Evolutionary conservation across 2,888 invertebrate species (phyloP).

Genomic region (Mythimna impura): DNA sequence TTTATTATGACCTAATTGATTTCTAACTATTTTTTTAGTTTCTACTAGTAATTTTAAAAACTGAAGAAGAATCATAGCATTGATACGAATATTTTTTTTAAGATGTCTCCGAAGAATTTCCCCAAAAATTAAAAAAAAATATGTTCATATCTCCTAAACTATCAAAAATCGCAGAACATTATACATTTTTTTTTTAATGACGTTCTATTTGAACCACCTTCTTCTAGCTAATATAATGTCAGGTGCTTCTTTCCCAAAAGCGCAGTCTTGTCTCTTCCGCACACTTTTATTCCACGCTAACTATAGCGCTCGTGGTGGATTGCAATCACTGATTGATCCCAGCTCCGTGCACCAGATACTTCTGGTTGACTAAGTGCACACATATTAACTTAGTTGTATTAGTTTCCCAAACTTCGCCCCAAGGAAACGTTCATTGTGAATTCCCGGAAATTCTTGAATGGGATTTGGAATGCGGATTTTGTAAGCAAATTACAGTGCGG

Average conservation of each 20-base stretch:
- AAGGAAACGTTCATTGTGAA: constrained; percentile 33
- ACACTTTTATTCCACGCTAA: constrained; percentile 10
- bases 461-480: constrained; percentile 34
- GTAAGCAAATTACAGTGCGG: constrained; percentile 36
- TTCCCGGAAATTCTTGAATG: constrained; percentile 48
- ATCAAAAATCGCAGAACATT: too few species aligned
- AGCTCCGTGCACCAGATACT: constrained; percentile 48
- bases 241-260: background rate
- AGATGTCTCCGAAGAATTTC: too few species aligned
- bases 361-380: constrained; percentile 48
- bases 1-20: too few species aligned
- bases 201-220: too few species aligned
- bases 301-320: constrained; percentile 27
- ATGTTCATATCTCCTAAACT: too few species aligned
- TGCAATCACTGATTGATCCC: constrained; percentile 62
- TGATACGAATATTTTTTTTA: too few species aligned
- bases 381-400: constrained; percentile 50
- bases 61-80: too few species aligned
- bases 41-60: too few species aligned
- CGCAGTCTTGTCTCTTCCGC: constrained; percentile 21
- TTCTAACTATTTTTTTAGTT: too few species aligned
- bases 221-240: background rate
- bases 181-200: too few species aligned
- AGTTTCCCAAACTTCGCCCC: constrained; percentile 43
- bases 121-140: too few species aligned